Percentiles rank a stretch among this genome's conserved stretches.
Evolutionary conservation across 2,888 invertebrate species (phyloP).

Genomic region (Athrips mouffetella): DNA sequence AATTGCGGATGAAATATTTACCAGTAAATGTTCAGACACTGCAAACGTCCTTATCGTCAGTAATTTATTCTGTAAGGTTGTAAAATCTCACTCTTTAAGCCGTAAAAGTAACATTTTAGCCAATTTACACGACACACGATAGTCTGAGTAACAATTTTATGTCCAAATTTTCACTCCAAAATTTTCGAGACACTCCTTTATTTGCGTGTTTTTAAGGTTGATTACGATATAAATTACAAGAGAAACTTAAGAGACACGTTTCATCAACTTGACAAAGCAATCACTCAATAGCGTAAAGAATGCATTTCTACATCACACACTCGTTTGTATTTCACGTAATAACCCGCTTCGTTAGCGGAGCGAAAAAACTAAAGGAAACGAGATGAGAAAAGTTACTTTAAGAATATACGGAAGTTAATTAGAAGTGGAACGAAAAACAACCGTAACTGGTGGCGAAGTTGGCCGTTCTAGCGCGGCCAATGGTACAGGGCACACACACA

Average conservation of each 20-base stretch:
- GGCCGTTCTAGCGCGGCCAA: slow-evolving; percentile 77
- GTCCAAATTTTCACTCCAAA: slow-evolving; percentile 58
- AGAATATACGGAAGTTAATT: slow-evolving; percentile 78
- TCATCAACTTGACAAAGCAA: slow-evolving; percentile 43
- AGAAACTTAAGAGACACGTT: slow-evolving; percentile 48
- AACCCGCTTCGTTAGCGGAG: slow-evolving; percentile 50
- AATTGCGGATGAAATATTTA: slow-evolving; percentile 63
- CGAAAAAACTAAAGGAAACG: slow-evolving; percentile 55
- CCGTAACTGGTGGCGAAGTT: slow-evolving; percentile 79
- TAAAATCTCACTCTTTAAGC: slow-evolving; percentile 74
- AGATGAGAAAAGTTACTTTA: slow-evolving; percentile 77
- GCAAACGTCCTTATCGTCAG: slow-evolving; percentile 56
- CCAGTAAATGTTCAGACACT: slow-evolving; percentile 53
- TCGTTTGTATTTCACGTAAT: slow-evolving; percentile 64
- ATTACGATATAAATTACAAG: slow-evolving; percentile 20
- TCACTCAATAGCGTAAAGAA: slow-evolving; percentile 47
- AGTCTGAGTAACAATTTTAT: slow-evolving; percentile 27
- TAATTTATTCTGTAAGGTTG: slow-evolving; percentile 74
- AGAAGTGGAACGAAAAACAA: slow-evolving; percentile 78
- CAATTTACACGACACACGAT: slow-evolving; percentile 6
- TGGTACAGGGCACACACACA: slow-evolving; percentile 75
- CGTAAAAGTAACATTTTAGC: slow-evolving; percentile 73
- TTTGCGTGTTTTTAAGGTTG: background rate
- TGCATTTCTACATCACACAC: slow-evolving; percentile 64
- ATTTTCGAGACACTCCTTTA: slow-evolving; percentile 52